phyloP scores from a whole-genome alignment of 1,140 invertebrate species.

The Dendroctonus valens region DNA sequence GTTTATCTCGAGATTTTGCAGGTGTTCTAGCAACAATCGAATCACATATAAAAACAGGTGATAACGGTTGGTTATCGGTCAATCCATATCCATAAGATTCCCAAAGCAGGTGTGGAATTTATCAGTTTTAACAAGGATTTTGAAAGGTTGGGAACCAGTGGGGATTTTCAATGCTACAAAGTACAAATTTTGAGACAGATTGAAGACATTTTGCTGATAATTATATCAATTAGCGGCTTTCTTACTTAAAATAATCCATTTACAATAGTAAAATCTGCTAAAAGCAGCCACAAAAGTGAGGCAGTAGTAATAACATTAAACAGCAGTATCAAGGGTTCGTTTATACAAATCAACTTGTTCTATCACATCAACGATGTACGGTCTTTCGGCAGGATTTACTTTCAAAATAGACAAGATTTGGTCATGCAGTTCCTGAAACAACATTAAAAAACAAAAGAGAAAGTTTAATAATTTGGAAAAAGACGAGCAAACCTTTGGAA shows the following conservation, averaged over 20 bases:
- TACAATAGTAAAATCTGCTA: too few species aligned
- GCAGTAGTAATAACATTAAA: conserved; percentile 20
- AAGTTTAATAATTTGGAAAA: conserved; percentile 1
- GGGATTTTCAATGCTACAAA: neutral
- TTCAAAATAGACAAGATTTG: conserved; percentile 70
- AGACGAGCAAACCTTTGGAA: conserved; percentile 55
- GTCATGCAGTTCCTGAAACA: conserved; percentile 66
- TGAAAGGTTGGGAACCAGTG: neutral
- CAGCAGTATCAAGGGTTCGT: conserved; percentile 38
- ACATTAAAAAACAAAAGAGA: conserved; percentile 26
- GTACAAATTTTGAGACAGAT: neutral
- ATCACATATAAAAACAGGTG: too few species aligned
- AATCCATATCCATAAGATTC: too few species aligned
- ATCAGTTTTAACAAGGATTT: too few species aligned
- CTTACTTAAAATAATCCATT: neutral
- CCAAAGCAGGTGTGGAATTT: too few species aligned
- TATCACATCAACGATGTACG: conserved; percentile 69
- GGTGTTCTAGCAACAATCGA: too few species aligned
- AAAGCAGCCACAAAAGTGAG: too few species aligned
- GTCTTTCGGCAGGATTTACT: conserved; percentile 73
- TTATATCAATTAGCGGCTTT: neutral
- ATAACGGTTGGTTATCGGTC: too few species aligned
- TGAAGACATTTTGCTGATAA: neutral
- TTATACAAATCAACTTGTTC: conserved; percentile 54
- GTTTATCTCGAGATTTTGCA: too few species aligned